Conservation (phyloP, 2,888 invertebrate species). For the Choristoneura rosaceana region DNA sequence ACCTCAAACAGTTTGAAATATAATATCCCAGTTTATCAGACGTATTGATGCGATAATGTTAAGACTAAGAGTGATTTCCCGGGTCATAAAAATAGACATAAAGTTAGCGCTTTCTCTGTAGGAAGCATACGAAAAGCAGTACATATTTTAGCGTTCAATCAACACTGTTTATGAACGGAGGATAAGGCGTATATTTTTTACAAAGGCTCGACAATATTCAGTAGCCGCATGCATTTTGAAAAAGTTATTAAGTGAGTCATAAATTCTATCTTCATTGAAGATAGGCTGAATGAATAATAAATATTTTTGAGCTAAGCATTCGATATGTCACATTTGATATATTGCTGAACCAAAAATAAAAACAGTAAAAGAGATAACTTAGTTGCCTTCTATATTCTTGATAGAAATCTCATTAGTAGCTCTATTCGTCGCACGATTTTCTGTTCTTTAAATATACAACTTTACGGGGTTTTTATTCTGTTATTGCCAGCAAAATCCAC, state of each 20-base stretch:
- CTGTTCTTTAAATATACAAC: no score
- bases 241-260: conserved; percentile 1
- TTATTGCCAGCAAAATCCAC: no score
- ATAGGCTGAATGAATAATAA: neutral
- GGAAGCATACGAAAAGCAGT: conserved; percentile 11
- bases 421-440: no score
- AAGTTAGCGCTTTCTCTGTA: conserved; percentile 23
- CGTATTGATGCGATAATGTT: neutral
- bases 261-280: neutral
- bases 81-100: conserved; percentile 7
- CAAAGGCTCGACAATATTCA: conserved; percentile 10
- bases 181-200: conserved; percentile 20
- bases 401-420: no score
- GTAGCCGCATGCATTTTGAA: neutral
- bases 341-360: no score
- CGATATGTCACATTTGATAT: no score
- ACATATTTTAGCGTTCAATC: conserved; percentile 4
- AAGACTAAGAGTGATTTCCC: conserved; percentile 22
- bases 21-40: conserved; percentile 9
- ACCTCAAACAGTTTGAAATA: neutral
- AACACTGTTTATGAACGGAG: conserved; percentile 21
- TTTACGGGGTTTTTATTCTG: no score
- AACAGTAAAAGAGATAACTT: no score
- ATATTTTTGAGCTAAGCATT: no score
- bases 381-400: no score